Percentiles rank a stretch among this genome's conserved stretches.
Evolutionary conservation across 1,140 invertebrate genomes (phyloP).

Genomic region (Branchinecta lindahli): DNA sequence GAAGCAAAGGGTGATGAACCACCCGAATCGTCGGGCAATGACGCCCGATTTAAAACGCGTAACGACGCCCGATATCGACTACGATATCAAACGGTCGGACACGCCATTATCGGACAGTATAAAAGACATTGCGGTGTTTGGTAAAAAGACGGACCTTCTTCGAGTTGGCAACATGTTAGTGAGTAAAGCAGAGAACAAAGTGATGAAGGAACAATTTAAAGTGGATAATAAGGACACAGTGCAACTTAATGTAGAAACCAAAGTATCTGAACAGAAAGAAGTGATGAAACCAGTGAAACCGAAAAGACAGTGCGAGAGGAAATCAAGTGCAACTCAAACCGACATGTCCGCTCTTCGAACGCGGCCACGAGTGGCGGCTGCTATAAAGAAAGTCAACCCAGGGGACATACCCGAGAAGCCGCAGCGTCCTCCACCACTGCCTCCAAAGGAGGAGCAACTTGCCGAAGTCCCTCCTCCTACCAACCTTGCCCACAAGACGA

Average conservation of each 20-base stretch:
- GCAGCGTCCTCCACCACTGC: background rate
- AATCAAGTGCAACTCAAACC: conserved; percentile 3
- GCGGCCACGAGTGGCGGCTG: background rate
- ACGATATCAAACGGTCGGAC: background rate
- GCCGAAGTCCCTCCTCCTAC: no score
- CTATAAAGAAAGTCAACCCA: background rate
- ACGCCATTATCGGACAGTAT: no score
- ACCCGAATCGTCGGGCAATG: no score
- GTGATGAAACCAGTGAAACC: background rate
- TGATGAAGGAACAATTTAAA: background rate
- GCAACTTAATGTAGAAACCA: background rate
- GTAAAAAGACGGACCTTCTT: background rate
- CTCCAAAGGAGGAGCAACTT: background rate
- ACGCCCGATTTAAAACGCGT: background rate
- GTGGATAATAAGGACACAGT: background rate
- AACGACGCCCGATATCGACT: background rate
- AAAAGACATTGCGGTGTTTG: no score
- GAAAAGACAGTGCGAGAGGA: background rate
- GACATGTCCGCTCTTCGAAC: background rate
- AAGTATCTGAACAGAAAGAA: background rate
- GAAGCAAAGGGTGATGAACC: background rate
- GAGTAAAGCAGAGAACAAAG: background rate
- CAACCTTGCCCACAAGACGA: background rate
- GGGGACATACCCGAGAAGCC: background rate
- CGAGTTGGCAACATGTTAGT: background rate